phyloP scores from a whole-genome alignment of 2,888 invertebrate species.

The Dicyrtoma fusca region DNA sequence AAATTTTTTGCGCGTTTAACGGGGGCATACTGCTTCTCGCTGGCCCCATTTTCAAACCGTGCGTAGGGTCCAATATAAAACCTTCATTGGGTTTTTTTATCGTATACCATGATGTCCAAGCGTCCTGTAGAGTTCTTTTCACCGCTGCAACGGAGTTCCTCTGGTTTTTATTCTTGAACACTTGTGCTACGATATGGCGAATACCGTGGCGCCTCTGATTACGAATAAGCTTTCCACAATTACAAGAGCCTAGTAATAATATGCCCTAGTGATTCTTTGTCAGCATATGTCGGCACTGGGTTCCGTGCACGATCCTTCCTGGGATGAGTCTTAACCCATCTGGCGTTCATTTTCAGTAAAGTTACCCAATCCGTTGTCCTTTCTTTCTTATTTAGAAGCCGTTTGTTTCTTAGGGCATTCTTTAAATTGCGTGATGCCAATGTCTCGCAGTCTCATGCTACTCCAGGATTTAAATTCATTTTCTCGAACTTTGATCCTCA shows the following conservation, averaged over 20 bases:
- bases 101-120: neutral
- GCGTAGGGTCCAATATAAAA: neutral
- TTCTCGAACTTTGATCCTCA: neutral
- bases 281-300: neutral
- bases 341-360: constrained; percentile 28
- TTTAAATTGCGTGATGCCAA: constrained; percentile 19
- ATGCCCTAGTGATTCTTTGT: neutral
- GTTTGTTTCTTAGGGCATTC: constrained; percentile 8
- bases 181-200: neutral
- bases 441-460: neutral
- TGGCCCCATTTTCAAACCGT: neutral
- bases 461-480: constrained; percentile 24
- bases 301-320: constrained; percentile 17
- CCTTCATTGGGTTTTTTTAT: neutral
- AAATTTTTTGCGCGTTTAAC: too few species aligned
- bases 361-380: constrained; percentile 29
- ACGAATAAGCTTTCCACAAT: neutral
- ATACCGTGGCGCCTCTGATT: neutral
- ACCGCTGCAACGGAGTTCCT: neutral
- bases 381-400: neutral
- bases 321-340: constrained; percentile 22
- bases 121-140: neutral
- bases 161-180: neutral
- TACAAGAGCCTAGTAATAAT: neutral
- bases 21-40: too few species aligned